Conservation (phyloP, 2,113 vertebrate genomes). For the Platichthys flesus region DNA sequence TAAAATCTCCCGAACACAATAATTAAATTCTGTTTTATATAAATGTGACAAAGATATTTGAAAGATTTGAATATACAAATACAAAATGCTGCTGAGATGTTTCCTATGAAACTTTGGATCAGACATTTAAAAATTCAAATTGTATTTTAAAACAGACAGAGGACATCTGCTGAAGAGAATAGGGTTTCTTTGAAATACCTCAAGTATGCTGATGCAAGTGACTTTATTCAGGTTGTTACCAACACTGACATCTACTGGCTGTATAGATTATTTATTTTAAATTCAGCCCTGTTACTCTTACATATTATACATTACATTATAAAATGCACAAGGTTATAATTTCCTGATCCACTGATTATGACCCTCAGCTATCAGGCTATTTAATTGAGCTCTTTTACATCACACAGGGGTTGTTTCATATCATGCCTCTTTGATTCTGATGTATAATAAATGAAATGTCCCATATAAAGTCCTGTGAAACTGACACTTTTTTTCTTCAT, state of each 20-base stretch:
- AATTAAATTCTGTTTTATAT: not conserved
- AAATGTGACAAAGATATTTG: not conserved
- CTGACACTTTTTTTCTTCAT: no score
- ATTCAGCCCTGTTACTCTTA: no score
- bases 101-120: no score
- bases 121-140: not conserved
- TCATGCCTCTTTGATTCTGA: not conserved
- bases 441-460: not conserved
- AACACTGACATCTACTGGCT: conserved; percentile 72
- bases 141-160: not conserved
- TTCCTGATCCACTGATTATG: not conserved
- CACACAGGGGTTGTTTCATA: not conserved
- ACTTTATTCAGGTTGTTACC: conserved; percentile 17
- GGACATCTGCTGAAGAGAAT: no score
- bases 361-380: not conserved
- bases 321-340: not conserved
- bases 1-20: no score
- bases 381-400: not conserved
- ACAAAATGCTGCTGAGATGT: not conserved
- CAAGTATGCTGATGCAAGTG: not conserved
- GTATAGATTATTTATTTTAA: not conserved
- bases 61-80: not conserved
- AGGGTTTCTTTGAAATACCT: conserved; percentile 5
- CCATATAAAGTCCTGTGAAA: no score
- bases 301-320: not conserved